These are phyloP conservation scores for Hyperoplus immaculatus DNA, from an alignment of 2,797 vertebrate genomes.

Conservation along the genomic window DNA sequence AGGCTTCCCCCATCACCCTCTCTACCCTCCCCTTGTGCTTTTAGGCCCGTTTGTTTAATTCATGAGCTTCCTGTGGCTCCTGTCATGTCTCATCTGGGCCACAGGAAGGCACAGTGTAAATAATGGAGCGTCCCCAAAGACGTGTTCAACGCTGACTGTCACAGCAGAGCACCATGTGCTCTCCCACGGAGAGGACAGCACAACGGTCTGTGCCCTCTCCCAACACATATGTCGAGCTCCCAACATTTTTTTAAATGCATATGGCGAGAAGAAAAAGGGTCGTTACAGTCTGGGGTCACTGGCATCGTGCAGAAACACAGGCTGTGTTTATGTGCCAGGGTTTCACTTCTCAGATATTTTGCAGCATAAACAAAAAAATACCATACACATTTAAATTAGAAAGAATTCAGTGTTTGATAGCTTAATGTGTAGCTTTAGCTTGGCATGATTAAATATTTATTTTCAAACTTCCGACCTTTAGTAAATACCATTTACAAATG, in stretches of 20 bases:
- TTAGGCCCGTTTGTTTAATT: conserved; percentile 88
- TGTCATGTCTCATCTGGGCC: conserved; percentile 84
- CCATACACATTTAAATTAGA: neutral
- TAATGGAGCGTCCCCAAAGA: conserved; percentile 86
- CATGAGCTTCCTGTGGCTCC: conserved; percentile 86
- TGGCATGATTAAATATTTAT: neutral
- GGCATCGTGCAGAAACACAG: neutral
- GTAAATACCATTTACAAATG: neutral
- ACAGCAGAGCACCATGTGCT: conserved; percentile 58
- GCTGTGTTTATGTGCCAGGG: neutral
- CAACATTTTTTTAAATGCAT: conserved; percentile 55
- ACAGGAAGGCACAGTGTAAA: conserved; percentile 85
- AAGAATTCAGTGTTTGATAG: neutral
- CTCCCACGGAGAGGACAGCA: conserved; percentile 52
- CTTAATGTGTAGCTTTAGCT: neutral
- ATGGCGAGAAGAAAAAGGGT: conserved; percentile 27
- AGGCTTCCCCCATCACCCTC: conserved; percentile 67
- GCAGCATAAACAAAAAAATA: neutral
- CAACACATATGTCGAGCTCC: conserved; percentile 54
- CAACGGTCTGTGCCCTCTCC: conserved; percentile 36
- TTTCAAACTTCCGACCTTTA: neutral
- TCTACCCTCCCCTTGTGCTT: conserved; percentile 77
- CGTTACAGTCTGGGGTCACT: neutral
- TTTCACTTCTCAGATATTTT: conserved; percentile 12
- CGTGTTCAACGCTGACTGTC: conserved; percentile 71